Evolutionary conservation across 2,113 vertebrate species (phyloP).

Genomic region (Sprattus sprattus): DNA sequence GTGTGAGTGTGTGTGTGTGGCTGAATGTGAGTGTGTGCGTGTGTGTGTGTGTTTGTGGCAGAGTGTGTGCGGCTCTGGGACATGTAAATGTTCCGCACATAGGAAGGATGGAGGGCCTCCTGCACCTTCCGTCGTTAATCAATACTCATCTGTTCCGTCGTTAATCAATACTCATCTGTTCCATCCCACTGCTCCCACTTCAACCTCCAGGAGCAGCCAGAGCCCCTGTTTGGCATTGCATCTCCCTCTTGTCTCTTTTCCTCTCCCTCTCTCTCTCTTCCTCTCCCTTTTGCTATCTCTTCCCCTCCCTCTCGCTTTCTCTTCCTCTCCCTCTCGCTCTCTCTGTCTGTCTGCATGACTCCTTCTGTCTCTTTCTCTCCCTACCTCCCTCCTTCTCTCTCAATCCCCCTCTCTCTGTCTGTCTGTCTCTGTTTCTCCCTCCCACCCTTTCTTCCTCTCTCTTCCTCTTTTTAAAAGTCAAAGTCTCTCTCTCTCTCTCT

Average conservation of each 20-base stretch:
- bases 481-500: constrained; percentile 8
- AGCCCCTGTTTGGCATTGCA: constrained; percentile 35
- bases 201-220: constrained; percentile 25
- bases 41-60: too few species aligned
- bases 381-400: too few species aligned
- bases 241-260: background rate
- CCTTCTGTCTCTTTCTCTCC: constrained; percentile 23
- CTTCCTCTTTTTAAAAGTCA: too few species aligned
- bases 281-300: constrained; percentile 6
- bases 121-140: constrained; percentile 31
- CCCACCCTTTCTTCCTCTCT: background rate
- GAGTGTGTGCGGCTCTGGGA: background rate
- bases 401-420: too few species aligned
- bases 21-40: too few species aligned
- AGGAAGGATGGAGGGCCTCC: background rate
- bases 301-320: background rate
- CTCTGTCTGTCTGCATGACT: background rate
- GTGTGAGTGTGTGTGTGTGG: too few species aligned
- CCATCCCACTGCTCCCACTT: constrained; percentile 18
- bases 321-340: constrained; percentile 5
- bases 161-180: constrained; percentile 43
- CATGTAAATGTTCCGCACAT: background rate
- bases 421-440: too few species aligned
- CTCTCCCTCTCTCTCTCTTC: background rate
- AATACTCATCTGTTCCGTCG: too few species aligned